phyloP scores from a whole-genome alignment of 2,113 vertebrate species.

The Myxocyprinus asiaticus region DNA sequence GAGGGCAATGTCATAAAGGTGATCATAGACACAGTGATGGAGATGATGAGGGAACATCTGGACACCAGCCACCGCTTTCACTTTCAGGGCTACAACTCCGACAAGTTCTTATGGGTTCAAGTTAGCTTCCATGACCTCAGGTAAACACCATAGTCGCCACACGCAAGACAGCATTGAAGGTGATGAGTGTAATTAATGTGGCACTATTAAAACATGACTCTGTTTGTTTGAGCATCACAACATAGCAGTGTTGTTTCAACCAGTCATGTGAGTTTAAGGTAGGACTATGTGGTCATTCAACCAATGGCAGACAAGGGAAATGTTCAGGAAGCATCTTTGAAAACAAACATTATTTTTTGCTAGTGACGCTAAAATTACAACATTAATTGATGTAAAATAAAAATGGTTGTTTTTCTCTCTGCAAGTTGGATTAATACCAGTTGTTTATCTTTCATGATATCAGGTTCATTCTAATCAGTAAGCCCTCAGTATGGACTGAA shows the following conservation, averaged over 20 bases:
- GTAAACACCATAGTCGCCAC: conserved; percentile 64
- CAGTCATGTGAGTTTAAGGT: no score
- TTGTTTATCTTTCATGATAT: neutral
- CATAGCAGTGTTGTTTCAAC: no score
- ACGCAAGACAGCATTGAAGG: no score
- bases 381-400: neutral
- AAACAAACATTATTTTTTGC: no score
- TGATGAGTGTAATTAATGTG: no score
- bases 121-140: conserved; percentile 93
- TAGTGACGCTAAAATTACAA: no score
- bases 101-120: conserved; percentile 88
- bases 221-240: no score
- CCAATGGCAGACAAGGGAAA: no score
- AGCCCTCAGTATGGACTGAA: conserved; percentile 88
- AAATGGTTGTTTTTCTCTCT: neutral
- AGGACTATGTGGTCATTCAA: no score
- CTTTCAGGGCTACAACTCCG: conserved; percentile 92
- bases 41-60: conserved; percentile 88
- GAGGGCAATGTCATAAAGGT: conserved; percentile 89
- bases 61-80: conserved; percentile 90
- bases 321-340: no score
- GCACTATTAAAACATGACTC: no score
- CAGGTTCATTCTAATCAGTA: conserved; percentile 95
- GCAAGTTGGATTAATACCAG: neutral
- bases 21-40: conserved; percentile 89